Evolutionary conservation across 2,888 invertebrate species (phyloP).

Genomic region (Acleris laterana): DNA sequence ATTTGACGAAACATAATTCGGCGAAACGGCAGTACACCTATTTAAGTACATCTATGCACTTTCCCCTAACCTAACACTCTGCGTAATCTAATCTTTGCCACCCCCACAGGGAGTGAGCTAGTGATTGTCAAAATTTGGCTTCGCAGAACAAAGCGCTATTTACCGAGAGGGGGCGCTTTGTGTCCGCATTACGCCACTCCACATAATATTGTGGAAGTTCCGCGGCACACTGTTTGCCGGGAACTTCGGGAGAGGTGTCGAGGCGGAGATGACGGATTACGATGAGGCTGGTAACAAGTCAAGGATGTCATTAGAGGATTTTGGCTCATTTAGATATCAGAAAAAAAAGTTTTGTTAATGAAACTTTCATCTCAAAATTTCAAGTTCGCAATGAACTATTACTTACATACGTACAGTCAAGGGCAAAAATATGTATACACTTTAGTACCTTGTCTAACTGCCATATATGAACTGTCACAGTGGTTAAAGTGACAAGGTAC

Average conservation of each 20-base stretch:
- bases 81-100: conserved; percentile 59
- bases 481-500: no score
- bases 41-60: no score
- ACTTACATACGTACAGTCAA: no score
- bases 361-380: no score
- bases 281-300: neutral
- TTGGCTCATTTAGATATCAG: no score
- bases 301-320: neutral
- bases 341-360: no score
- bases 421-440: no score
- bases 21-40: no score
- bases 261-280: conserved; percentile 3
- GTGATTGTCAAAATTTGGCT: conserved; percentile 86
- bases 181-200: conserved; percentile 82
- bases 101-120: conserved; percentile 72
- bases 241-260: conserved; percentile 54
- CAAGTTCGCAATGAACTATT: no score
- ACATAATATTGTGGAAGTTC: conserved; percentile 84
- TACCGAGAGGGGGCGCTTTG: conserved; percentile 81
- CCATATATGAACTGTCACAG: no score
- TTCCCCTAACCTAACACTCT: conserved; percentile 16
- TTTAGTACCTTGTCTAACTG: no score
- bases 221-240: conserved; percentile 76
- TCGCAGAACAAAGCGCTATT: conserved; percentile 84
- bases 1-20: no score